Conservation (phyloP, 2,797 vertebrate species). For the Mormyrops boulengeri region DNA sequence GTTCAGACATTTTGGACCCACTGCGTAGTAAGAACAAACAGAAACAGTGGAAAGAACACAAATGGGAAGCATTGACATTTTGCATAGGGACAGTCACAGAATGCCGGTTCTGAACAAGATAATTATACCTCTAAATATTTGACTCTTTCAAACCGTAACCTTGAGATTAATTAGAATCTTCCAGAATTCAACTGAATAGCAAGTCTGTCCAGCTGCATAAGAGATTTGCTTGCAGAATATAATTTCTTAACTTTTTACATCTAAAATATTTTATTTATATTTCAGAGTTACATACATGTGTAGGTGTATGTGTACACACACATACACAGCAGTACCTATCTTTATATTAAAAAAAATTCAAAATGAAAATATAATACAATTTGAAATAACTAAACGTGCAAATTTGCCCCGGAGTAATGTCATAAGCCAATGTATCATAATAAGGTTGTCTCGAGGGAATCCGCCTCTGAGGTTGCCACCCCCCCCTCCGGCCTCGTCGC, state of each 20-base stretch:
- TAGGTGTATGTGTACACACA: conserved; percentile 18
- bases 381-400: conserved; percentile 69
- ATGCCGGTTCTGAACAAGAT: conserved; percentile 27
- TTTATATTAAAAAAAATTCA: conserved; percentile 54
- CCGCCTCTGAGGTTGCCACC: conserved; percentile 37
- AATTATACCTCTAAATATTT: background rate
- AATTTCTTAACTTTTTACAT: conserved; percentile 42
- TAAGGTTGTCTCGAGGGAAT: conserved; percentile 59
- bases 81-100: background rate
- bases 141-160: background rate
- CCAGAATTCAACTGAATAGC: conserved; percentile 19
- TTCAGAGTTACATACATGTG: background rate
- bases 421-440: conserved; percentile 52
- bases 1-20: background rate
- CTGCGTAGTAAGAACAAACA: background rate
- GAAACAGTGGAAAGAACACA: background rate
- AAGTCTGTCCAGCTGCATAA: conserved; percentile 49
- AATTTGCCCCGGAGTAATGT: conserved; percentile 65
- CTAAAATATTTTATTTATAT: conserved; percentile 53
- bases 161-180: conserved; percentile 23
- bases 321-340: conserved; percentile 55
- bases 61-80: background rate
- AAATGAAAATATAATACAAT: conserved; percentile 56
- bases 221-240: conserved; percentile 36
- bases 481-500: conserved; percentile 39